These are phyloP conservation scores for Antheraea yamamai DNA, from an alignment of 2,888 invertebrate species.

Conservation along the genomic window DNA sequence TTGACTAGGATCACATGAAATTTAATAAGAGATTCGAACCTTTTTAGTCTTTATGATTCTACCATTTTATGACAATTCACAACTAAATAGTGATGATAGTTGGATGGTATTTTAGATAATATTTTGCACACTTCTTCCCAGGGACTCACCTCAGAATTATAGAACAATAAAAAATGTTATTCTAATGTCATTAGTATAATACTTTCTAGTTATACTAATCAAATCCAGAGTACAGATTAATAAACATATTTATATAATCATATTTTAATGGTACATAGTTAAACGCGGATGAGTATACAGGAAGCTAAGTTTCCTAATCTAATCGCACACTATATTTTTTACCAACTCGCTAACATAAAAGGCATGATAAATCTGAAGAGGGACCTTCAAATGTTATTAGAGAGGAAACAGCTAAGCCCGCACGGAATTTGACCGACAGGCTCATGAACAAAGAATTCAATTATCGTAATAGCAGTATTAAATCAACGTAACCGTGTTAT, in stretches of 20 bases:
- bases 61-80: neutral
- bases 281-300: neutral
- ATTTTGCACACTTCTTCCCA: neutral
- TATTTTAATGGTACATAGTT: neutral
- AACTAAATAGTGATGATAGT: neutral
- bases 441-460: conserved; percentile 53
- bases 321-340: conserved; percentile 7
- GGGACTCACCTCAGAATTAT: neutral
- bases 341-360: conserved; percentile 17
- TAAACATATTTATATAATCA: neutral
- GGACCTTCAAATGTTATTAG: conserved; percentile 21
- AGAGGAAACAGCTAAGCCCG: conserved; percentile 49
- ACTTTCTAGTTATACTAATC: neutral
- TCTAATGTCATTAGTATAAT: neutral
- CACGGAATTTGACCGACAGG: conserved; percentile 42
- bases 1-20: neutral
- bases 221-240: neutral
- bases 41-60: neutral
- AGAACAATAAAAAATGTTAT: neutral
- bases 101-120: neutral
- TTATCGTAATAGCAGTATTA: conserved; percentile 53
- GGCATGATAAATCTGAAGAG: conserved; percentile 26
- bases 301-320: neutral
- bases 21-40: neutral
- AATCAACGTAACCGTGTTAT: conserved; percentile 32